Evolutionary conservation across 2,113 vertebrate species (phyloP), one percentile per base, ranked within the genome.

Genomic region (Ptilonorhynchus violaceus): DNA sequence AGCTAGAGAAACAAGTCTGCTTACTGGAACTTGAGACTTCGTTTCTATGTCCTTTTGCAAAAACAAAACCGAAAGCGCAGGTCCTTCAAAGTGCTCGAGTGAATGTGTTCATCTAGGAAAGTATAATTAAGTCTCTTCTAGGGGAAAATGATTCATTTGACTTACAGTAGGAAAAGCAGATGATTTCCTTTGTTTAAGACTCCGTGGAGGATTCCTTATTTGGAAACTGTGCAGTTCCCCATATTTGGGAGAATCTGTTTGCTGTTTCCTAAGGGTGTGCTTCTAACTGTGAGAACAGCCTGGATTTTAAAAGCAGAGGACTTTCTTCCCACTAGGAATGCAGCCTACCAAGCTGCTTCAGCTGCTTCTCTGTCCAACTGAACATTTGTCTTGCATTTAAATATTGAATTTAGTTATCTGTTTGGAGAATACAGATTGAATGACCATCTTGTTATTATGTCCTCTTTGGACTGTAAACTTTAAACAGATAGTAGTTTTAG

Each of bases 231-330:
- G 27, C 46, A 13, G 68, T 63, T 95, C 62, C 73, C 89, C 4
- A 7, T 91, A 33, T 90, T 84, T 89, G 92, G 83, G 73, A 91
- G 83, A 86, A 95, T 94, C 56, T 89, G 49, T 73, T 89, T 78
- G 72, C 86, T 68, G 52, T 90, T 95, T 97, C 88, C 84, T 84
- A 69, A 87, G 95, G 85, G 44, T 89, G 86, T 93, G 92, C 81
- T 85, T 68, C 41, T 75, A 67, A 44, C 88, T 87, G 73, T 68
- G 85, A 85, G 88, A 92, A 41, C 25, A 87, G 76, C 74, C 25
- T n/a, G 22, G 44, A 55, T 94, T 91, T 95, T 89, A 72, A 86
- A 94, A 49, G n/a, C 85, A 88, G 78, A 85, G 66, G 49, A 76
- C 44, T 92, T 74, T 83, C 78, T 83, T 88, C 53, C 46, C 64